phyloP scores from a whole-genome alignment of 1,140 invertebrate species.

The Gonioctena quinquepunctata region DNA sequence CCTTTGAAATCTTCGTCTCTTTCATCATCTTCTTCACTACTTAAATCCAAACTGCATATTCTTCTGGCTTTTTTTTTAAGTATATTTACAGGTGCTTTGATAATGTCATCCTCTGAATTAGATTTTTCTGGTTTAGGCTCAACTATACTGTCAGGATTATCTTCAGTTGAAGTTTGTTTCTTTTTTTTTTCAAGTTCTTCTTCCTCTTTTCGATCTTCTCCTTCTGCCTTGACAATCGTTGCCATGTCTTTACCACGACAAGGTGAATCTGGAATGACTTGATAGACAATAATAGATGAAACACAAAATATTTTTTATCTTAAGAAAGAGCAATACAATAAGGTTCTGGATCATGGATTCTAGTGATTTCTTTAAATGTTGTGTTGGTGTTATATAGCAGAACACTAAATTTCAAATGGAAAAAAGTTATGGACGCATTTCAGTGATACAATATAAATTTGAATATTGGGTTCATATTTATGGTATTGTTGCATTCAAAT shows the following conservation, averaged over 20 bases:
- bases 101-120: conserved; percentile 40
- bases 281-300: no score
- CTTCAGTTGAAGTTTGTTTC: conserved; percentile 55
- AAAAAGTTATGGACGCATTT: no score
- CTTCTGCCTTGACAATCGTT: conserved; percentile 83
- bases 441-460: no score
- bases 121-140: conserved; percentile 9
- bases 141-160: conserved; percentile 1
- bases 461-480: no score
- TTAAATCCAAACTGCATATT: conserved; percentile 79
- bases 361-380: no score
- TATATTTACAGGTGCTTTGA: conserved; percentile 51
- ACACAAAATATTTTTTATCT: no score
- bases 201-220: conserved; percentile 65
- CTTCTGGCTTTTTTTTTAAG: conserved; percentile 71
- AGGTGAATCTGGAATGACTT: conserved; percentile 3
- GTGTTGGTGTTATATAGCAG: no score
- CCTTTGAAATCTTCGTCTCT: conserved; percentile 88
- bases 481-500: no score
- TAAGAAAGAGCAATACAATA: no score
- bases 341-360: no score
- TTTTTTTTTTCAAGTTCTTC: conserved; percentile 29
- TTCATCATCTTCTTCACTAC: conserved; percentile 76
- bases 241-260: conserved; percentile 87
- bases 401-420: no score